These are phyloP conservation scores for Venustaconcha ellipsiformis DNA, from an alignment of 1,140 invertebrate species.

Conservation along the genomic window DNA sequence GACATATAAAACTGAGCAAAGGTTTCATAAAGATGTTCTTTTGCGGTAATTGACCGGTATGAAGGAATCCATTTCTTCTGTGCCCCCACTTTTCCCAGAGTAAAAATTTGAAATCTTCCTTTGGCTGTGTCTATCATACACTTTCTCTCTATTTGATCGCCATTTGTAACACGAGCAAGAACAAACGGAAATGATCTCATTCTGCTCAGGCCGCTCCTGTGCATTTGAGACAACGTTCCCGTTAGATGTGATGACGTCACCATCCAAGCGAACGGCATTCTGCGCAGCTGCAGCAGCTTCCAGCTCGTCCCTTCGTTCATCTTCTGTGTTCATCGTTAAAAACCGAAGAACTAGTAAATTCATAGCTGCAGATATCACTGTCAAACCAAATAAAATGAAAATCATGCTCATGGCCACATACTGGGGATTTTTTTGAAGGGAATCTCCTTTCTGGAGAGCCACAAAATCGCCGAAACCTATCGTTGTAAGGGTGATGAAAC, in stretches of 20 bases:
- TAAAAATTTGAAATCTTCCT: conserved; percentile 7
- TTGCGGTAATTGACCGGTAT: conserved; percentile 12
- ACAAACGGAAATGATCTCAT: conserved; percentile 83
- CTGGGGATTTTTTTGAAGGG: conserved; percentile 93
- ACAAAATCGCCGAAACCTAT: conserved; percentile 85
- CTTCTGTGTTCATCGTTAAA: conserved; percentile 97
- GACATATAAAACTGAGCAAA: not conserved
- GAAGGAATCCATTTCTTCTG: conserved; percentile 21
- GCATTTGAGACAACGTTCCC: conserved; percentile 70
- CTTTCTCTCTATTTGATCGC: conserved; percentile 30
- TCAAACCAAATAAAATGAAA: conserved; percentile 99
- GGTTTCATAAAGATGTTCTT: conserved; percentile 11
- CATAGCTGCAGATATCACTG: conserved; percentile 98
- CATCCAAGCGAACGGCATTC: conserved; percentile 85
- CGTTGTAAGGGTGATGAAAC: conserved; percentile 98
- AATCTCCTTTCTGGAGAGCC: conserved; percentile 88
- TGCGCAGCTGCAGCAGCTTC: conserved; percentile 84
- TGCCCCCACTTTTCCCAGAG: conserved; percentile 8
- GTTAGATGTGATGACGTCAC: conserved; percentile 87
- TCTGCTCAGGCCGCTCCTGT: conserved; percentile 67
- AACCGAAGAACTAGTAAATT: conserved; percentile 98
- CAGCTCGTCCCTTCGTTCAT: conserved; percentile 89
- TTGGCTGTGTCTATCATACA: not conserved
- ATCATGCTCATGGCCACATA: conserved; percentile 99
- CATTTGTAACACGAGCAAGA: conserved; percentile 82